Percentiles rank a stretch among this genome's conserved stretches.
These are phyloP conservation scores for Saccostrea echinata DNA, from an alignment of 1,140 invertebrate genomes.

Conservation along the genomic window DNA sequence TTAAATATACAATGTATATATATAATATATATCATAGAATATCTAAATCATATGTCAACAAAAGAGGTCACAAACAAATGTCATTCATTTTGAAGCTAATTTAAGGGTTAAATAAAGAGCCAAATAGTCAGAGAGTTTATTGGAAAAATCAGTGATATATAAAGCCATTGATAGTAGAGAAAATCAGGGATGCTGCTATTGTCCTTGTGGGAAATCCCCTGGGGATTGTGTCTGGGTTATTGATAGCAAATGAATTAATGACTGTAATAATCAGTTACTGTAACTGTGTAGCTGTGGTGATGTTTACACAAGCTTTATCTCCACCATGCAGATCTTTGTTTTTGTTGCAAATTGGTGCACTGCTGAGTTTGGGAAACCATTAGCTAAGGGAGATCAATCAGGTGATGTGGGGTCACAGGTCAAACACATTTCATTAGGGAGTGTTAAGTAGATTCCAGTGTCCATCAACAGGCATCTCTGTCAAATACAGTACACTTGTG, in stretches of 20 bases:
- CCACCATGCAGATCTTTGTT: not conserved
- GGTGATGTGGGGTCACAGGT: slow-evolving; percentile 21
- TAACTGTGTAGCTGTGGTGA: not conserved
- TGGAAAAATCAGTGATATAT: slow-evolving; percentile 23
- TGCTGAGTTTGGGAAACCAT: slow-evolving; percentile 19
- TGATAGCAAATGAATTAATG: slow-evolving; percentile 35
- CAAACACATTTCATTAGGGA: not conserved
- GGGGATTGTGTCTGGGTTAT: slow-evolving; percentile 4
- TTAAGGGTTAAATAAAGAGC: too few species aligned
- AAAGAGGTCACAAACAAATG: too few species aligned
- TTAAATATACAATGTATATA: too few species aligned
- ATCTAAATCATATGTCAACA: too few species aligned
- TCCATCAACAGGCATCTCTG: not conserved
- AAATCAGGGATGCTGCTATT: slow-evolving; percentile 28
- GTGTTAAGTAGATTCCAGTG: not conserved
- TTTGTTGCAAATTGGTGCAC: slow-evolving; percentile 20
- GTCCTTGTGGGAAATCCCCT: not conserved
- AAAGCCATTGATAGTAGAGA: not conserved
- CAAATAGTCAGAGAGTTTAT: not conserved
- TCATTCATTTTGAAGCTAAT: too few species aligned
- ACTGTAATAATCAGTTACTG: slow-evolving; percentile 7
- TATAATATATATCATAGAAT: too few species aligned
- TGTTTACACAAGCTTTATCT: slow-evolving; percentile 35
- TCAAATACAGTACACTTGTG: not conserved
- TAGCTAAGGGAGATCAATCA: slow-evolving; percentile 15